Percentiles rank a stretch among this genome's conserved stretches.
phyloP scores from a whole-genome alignment of 2,113 vertebrate genomes.

The zebrafish (Danio rerio) region GRCz12tu NC_133176.1:27744001-27744500 shows the following conservation, averaged over 20 bases:
- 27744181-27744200: slow-evolving; percentile 18
- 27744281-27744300: neutral
- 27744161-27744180: neutral
- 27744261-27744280: neutral
- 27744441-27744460: slow-evolving; percentile 59
- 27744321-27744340: slow-evolving; percentile 23
- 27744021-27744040: neutral
- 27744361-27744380: slow-evolving; percentile 13
- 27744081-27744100: slow-evolving; percentile 5
- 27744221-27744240: neutral
- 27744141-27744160: neutral
- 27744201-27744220: neutral
- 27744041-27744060: neutral
- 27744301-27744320: neutral
- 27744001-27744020: neutral
- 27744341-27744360: neutral
- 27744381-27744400: slow-evolving; percentile 32
- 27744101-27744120: slow-evolving; percentile 6
- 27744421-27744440: slow-evolving; percentile 71
- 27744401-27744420: slow-evolving; percentile 58
- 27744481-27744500: slow-evolving; percentile 55
- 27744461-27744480: slow-evolving; percentile 52
- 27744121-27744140: slow-evolving; percentile 34
- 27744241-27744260: neutral
- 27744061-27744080: neutral